A percentile compares a stretch with the other conserved stretches of the same genome.
These are phyloP conservation scores for Apodemus speciosus DNA, from an alignment of 2,113 vertebrate species.

Conservation along the genomic window DNA sequence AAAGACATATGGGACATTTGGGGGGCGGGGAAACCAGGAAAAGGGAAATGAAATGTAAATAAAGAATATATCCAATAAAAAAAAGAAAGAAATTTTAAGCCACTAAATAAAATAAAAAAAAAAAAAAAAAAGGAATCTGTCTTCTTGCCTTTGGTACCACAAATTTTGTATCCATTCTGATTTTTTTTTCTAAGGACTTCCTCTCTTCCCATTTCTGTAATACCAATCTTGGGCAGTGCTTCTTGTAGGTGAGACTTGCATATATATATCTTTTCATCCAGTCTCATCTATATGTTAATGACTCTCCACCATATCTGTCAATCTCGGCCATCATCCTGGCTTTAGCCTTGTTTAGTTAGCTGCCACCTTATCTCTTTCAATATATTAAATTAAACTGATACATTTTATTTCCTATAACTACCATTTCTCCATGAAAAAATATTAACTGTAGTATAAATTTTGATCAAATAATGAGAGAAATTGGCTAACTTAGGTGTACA, in stretches of 20 bases:
- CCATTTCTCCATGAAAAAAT: not conserved
- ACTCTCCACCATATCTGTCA: not conserved
- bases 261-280: not conserved
- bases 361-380: not conserved
- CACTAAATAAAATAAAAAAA: no score
- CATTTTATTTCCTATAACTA: not conserved
- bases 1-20: no score
- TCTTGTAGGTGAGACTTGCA: not conserved
- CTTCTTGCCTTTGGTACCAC: not conserved
- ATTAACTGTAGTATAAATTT: slow-evolving; percentile 22
- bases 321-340: not conserved
- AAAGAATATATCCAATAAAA: no score
- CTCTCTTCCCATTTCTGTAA: not conserved
- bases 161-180: not conserved
- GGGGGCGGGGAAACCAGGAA: no score
- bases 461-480: not conserved
- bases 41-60: no score
- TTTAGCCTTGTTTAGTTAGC: not conserved
- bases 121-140: no score
- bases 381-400: not conserved
- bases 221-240: not conserved
- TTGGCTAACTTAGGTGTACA: not conserved
- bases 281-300: slow-evolving; percentile 49
- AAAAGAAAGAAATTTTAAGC: no score
- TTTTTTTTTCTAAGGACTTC: not conserved